phyloP scores from a whole-genome alignment of 1,140 invertebrate genomes.

The Rhagoletis zephyria region DNA sequence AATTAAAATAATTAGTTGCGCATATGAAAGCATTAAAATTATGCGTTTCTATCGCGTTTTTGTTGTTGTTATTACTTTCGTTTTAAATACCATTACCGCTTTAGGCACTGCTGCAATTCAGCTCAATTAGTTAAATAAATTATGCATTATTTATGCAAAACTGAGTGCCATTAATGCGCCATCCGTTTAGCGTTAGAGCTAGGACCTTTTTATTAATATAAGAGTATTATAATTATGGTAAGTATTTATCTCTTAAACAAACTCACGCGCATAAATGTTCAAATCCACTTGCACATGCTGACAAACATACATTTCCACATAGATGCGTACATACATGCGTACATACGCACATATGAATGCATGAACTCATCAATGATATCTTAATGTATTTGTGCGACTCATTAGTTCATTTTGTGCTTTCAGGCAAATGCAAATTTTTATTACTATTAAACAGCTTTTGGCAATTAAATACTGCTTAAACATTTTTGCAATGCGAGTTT shows the following conservation, averaged over 20 bases:
- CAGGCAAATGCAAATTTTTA: conserved; percentile 7
- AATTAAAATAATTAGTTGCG: conserved; percentile 47
- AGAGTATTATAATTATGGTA: conserved; percentile 31
- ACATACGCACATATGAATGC: neutral
- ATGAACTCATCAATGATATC: neutral
- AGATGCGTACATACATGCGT: neutral
- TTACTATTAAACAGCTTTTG: conserved; percentile 6
- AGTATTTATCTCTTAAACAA: conserved; percentile 45
- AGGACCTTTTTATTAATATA: conserved; percentile 34
- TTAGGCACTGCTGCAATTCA: conserved; percentile 22
- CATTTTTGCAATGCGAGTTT: neutral
- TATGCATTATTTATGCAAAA: conserved; percentile 51
- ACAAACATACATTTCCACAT: neutral
- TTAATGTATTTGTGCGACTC: neutral
- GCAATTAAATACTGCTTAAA: conserved; percentile 4
- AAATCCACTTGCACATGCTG: neutral
- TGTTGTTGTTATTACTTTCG: conserved; percentile 2
- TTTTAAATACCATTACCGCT: conserved; percentile 29
- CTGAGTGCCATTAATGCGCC: neutral
- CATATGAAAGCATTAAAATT: conserved; percentile 48
- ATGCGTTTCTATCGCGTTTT: conserved; percentile 11
- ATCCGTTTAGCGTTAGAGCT: conserved; percentile 17
- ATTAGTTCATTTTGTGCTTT: conserved; percentile 24
- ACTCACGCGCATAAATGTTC: conserved; percentile 1
- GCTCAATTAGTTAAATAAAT: conserved; percentile 52